These are phyloP conservation scores for Eupelmus urozonus DNA, from an alignment of 2,888 invertebrate genomes.

Conservation along the genomic window DNA sequence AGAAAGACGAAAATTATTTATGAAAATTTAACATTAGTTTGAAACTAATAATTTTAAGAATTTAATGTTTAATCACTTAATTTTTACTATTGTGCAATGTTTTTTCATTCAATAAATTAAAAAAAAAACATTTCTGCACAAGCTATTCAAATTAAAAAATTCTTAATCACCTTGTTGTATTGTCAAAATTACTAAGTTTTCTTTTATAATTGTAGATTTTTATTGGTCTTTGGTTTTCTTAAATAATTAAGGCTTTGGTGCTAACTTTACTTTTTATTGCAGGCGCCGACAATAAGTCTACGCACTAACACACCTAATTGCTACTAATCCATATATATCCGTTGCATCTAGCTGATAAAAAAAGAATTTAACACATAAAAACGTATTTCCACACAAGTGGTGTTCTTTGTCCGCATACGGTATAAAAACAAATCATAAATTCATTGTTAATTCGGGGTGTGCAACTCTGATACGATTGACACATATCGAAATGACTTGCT, in stretches of 20 bases:
- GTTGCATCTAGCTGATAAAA: conserved; percentile 71
- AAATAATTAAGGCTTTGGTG: conserved; percentile 56
- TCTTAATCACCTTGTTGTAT: not conserved
- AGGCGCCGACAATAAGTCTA: conserved; percentile 78
- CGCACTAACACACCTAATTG: conserved; percentile 76
- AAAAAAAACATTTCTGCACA: conserved; percentile 16
- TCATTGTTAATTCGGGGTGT: conserved; percentile 62
- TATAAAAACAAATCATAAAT: conserved; percentile 55
- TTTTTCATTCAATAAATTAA: conserved; percentile 1
- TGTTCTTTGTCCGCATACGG: conserved; percentile 61
- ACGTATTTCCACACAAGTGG: conserved; percentile 62
- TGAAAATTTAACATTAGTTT: too few species aligned
- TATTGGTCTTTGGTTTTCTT: conserved; percentile 50
- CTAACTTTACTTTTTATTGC: conserved; percentile 77
- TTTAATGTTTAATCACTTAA: conserved; percentile 40
- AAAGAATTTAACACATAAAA: conserved; percentile 60
- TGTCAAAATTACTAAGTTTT: conserved; percentile 16
- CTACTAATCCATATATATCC: conserved; percentile 72
- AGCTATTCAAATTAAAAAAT: conserved; percentile 13
- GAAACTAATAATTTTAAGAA: conserved; percentile 48
- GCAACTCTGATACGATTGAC: conserved; percentile 59
- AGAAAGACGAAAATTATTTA: too few species aligned
- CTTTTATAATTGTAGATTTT: conserved; percentile 32
- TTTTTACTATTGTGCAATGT: conserved; percentile 23
- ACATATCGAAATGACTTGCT: conserved; percentile 45